Percentiles rank a stretch among this genome's conserved stretches.
These are phyloP conservation scores for Butorides virescens DNA, from an alignment of 2,113 vertebrate species.

Conservation along the genomic window DNA sequence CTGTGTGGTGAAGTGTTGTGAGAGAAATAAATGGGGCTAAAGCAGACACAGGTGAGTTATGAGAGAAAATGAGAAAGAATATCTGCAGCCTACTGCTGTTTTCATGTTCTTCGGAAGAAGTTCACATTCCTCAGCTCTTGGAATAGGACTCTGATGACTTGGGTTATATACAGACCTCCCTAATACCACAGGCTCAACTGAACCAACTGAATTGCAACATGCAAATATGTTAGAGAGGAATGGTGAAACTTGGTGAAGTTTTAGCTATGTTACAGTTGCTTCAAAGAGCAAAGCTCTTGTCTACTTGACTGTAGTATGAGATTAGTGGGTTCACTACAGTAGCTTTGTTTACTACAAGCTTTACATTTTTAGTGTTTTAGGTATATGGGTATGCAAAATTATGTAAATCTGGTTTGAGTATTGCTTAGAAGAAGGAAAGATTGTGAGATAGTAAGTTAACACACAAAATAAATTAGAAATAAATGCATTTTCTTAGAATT, in stretches of 20 bases:
- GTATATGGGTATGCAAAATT: not conserved
- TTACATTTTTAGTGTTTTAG: not conserved
- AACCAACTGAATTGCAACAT: not conserved
- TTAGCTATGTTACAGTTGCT: not conserved
- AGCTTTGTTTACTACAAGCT: not conserved
- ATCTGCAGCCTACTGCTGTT: not conserved
- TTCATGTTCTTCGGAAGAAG: not conserved
- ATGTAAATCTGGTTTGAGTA: not conserved
- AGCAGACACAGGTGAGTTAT: not conserved
- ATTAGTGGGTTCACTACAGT: not conserved
- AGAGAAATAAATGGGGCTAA: not conserved
- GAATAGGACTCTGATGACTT: not conserved
- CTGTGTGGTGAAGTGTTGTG: not conserved
- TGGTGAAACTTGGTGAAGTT: not conserved
- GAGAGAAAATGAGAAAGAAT: not conserved
- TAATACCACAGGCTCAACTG: not conserved
- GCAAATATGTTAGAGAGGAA: not conserved
- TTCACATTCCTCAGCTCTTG: not conserved
- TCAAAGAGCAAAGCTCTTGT: not conserved
- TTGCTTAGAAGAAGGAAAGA: not conserved
- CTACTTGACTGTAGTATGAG: not conserved
- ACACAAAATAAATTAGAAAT: not conserved
- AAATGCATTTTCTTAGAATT: not conserved
- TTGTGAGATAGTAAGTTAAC: not conserved
- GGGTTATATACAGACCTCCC: not conserved